Conservation (phyloP, 2,888 invertebrate species). For the Drosophila nr. fundita region DNA sequence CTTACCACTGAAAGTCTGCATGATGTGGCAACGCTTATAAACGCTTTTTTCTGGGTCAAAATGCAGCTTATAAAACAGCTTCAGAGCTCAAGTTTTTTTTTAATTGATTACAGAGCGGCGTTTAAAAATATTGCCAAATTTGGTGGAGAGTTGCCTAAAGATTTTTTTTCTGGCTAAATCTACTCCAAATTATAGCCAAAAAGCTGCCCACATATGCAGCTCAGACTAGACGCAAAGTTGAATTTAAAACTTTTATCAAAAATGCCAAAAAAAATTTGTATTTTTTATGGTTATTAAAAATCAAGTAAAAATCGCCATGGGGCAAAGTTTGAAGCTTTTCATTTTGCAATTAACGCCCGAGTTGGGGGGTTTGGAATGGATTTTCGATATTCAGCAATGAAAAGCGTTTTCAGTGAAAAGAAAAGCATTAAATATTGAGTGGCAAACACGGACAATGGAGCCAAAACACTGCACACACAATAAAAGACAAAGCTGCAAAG, state of each 20-base stretch:
- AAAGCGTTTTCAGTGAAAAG: slow-evolving; percentile 24
- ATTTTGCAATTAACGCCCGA: slow-evolving; percentile 55
- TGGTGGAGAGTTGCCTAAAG: neutral
- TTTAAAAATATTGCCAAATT: slow-evolving; percentile 44
- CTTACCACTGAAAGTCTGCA: slow-evolving; percentile 26
- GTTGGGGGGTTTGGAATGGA: slow-evolving; percentile 43
- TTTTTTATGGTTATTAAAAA: slow-evolving; percentile 23
- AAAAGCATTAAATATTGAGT: slow-evolving; percentile 21
- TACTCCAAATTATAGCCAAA: slow-evolving; percentile 15
- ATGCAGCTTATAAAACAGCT: slow-evolving; percentile 25
- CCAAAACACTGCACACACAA: slow-evolving; percentile 11
- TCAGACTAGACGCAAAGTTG: slow-evolving; percentile 1
- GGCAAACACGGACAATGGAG: slow-evolving; percentile 19
- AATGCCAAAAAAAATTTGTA: neutral
- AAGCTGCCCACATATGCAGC: slow-evolving; percentile 7
- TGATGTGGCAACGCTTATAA: slow-evolving; percentile 28
- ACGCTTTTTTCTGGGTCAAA: slow-evolving; percentile 47
- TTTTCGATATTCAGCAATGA: slow-evolving; percentile 40
- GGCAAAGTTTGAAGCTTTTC: slow-evolving; percentile 6
- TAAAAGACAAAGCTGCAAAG: slow-evolving; percentile 5
- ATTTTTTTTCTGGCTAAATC: slow-evolving; percentile 10
- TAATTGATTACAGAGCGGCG: slow-evolving; percentile 49
- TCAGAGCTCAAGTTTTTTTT: slow-evolving; percentile 39
- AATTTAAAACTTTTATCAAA: neutral
- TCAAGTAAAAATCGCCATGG: slow-evolving; percentile 3